Evolutionary conservation across 1,140 invertebrate species (phyloP).

Genomic region (Philotrypesis tridentata): DNA sequence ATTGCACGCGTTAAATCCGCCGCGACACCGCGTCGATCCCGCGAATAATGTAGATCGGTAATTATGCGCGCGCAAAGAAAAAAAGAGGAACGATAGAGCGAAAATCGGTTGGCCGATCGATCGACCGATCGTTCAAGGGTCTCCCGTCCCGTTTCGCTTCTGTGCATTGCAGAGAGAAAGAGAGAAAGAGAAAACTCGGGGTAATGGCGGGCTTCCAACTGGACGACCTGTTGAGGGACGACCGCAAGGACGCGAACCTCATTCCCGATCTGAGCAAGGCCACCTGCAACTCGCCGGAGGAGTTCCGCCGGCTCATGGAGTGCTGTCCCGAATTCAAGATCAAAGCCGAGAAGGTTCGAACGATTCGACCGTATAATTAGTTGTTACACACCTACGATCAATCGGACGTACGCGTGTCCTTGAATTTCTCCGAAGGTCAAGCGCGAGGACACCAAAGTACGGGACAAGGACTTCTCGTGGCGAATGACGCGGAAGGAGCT

Average conservation of each 20-base stretch:
- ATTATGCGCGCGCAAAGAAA: too few species aligned
- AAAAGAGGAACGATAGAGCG: neutral
- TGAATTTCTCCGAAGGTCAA: too few species aligned
- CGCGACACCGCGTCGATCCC: too few species aligned
- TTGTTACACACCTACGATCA: too few species aligned
- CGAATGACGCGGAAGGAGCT: slow-evolving; percentile 80
- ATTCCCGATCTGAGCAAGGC: slow-evolving; percentile 89
- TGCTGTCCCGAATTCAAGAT: slow-evolving; percentile 93
- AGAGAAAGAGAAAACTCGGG: too few species aligned
- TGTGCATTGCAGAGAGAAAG: slow-evolving; percentile 51
- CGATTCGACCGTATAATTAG: too few species aligned
- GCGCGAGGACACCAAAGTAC: slow-evolving; percentile 71
- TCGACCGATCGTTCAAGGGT: too few species aligned
- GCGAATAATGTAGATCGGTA: too few species aligned
- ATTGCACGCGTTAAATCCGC: too few species aligned
- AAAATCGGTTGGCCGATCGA: neutral
- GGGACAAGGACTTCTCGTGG: slow-evolving; percentile 77
- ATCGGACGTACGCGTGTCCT: too few species aligned
- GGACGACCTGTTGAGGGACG: slow-evolving; percentile 86
- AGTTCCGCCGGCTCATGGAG: slow-evolving; percentile 86
- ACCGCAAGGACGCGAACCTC: slow-evolving; percentile 87
- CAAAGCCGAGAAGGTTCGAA: slow-evolving; percentile 90
- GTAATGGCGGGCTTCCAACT: slow-evolving; percentile 80
- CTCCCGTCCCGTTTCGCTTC: too few species aligned
- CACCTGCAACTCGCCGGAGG: slow-evolving; percentile 84